Base-by-base conservation (phyloP, 2,888 invertebrate species). In the Drosophila heteroneura region DNA sequence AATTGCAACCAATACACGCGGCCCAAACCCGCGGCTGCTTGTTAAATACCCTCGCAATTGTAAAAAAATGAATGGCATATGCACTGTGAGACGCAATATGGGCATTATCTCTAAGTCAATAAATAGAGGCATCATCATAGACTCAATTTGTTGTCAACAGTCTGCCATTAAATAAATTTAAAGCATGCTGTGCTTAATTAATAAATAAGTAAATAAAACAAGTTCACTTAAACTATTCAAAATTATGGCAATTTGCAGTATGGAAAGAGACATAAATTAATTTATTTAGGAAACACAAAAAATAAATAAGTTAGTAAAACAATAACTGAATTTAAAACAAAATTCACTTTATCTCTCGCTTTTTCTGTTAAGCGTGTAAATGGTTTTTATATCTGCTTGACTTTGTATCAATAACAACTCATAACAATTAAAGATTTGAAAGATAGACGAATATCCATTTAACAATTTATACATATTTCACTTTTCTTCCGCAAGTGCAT, bases 1-100 rank as follows among this genome's bases (percentile, higher is more conserved):
- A 86, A 86, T 86, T 89, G 88, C 86, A 86, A 74, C 87, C 84
- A 85, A 84, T 87, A 77, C 86, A 83, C 74, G 70, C 74, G 78
- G 74, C 71, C 63, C 81, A 77, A 69, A 76, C 85, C 85, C 81
- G 89, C 89, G 85, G 85, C 85, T 81, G 87, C 89, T 85, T 89
- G 79, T 84, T 85, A 85, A 78, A 85, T 81, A 67, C 83, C 78
- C 39, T 51, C 41, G 7, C 47, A 28, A 14, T 6, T 39, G 58
- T 54, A 52, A 51, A 56, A 28, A 49, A 41, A 4, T 35, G 32
- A 54, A 33, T 57, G 70, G 71, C 59, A 62, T 63, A 28, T 70
- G 5, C 30, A 60, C 74, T 85, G 56, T 63, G 39, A 19, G 7
- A 59, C 28, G 30, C 63, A 47, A 62, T 39, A 53, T 54, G 68